These are phyloP conservation scores for Pantherophis alleghaniensis DNA, from an alignment of 2,797 vertebrate species.

Conservation along the genomic window DNA sequence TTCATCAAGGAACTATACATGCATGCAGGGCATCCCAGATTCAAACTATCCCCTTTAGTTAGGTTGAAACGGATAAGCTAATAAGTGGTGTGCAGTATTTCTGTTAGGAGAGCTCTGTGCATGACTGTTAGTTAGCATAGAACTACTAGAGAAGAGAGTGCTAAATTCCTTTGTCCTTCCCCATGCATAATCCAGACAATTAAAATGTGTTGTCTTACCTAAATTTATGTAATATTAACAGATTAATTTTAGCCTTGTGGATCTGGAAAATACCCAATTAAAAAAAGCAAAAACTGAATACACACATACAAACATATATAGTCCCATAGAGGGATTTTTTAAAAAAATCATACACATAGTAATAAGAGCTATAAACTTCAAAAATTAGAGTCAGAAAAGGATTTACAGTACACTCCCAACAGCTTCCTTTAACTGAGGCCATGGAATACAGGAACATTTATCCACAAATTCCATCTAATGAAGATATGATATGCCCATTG, in stretches of 20 bases:
- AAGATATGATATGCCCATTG: not conserved
- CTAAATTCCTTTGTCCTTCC: not conserved
- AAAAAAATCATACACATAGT: not conserved
- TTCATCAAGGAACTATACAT: not conserved
- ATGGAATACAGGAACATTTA: not conserved
- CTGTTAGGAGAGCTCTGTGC: not conserved
- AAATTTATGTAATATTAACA: not conserved
- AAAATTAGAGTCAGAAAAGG: not conserved
- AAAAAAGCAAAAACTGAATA: not conserved
- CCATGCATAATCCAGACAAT: not conserved
- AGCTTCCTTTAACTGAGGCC: not conserved
- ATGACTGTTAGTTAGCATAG: not conserved
- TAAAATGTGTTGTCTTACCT: not conserved
- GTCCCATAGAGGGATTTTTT: not conserved
- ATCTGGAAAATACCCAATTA: not conserved
- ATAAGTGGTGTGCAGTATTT: not conserved
- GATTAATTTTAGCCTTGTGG: not conserved
- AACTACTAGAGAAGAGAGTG: not conserved
- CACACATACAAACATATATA: not conserved
- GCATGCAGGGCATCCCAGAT: not conserved
- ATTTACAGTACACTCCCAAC: not conserved
- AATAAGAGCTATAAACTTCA: not conserved
- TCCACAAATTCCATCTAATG: not conserved
- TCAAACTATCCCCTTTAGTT: not conserved
- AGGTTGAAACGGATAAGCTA: not conserved